Evolutionary conservation across 1,140 invertebrate species (phyloP), one percentile per base, ranked within the genome.

Genomic region (Pteromalus puparum): DNA sequence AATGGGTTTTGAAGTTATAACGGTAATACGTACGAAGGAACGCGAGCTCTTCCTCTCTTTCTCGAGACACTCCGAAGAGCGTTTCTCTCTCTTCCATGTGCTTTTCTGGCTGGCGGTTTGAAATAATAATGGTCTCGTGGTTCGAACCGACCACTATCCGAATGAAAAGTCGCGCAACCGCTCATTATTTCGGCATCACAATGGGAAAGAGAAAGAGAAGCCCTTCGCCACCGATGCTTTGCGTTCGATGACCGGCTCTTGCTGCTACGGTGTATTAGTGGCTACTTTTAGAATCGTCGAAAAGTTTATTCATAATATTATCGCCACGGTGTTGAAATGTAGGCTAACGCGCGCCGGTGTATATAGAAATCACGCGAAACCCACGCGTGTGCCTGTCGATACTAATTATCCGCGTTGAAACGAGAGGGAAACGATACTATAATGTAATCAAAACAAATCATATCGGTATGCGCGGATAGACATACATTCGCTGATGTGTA

Each of bases 1-100:
- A 77, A 67, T 81, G 38, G 38, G 77, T 75, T 80, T 84, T 76
- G 53, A 81, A 68, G 53, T 21, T 67, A 80, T 80, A 84, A 84
- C 83, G 77, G 77, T 74, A 80, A 21, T 21, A 28, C 24, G 65
- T 13, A 70, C 48, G 28, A 21, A 75, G 67, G 82, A 84, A 80
- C 82, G 82, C 75, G 67, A 38, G 18, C 72, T 67, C 24, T 82
- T 15, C n/a, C 30, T 70, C 30, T 70, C 82, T 68, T 30, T 48
- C 24, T 13, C 30, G 30, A 34, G 30, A 34, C 3, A 34, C 30
- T n/a, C n/a, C n/a, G n/a, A n/a, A 34, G 30, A 34, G 30, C 30
- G 4, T 5, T 5, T 34, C 42, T 72, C 42, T 72, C 79, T 81
- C 34, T 28, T 13, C 10, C n/a, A 12, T 67, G 61, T 38, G 28